Evolutionary conservation across 2,888 invertebrate genomes (phyloP).

Genomic region (Melanotus villosus): DNA sequence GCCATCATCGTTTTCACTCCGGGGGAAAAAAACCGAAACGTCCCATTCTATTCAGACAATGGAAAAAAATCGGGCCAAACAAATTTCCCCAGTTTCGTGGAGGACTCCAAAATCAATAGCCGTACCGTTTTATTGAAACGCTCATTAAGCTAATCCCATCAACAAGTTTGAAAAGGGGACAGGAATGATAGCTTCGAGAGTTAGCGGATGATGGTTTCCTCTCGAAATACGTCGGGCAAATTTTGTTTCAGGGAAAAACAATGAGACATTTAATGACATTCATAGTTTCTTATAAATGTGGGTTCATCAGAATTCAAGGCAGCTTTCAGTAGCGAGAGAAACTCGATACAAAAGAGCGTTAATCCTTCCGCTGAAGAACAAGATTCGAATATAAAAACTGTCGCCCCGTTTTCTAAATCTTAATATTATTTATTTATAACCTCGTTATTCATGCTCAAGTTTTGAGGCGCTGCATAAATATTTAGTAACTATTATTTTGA

Average conservation of each 20-base stretch:
- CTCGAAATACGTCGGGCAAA: slow-evolving; percentile 12
- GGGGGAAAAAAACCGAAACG: neutral
- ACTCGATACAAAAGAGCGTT: slow-evolving; percentile 51
- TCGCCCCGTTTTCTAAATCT: slow-evolving; percentile 49
- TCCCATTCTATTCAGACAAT: neutral
- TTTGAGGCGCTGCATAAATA: slow-evolving; percentile 48
- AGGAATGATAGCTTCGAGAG: neutral
- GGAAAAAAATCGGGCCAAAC: no score
- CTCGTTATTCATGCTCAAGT: slow-evolving; percentile 48
- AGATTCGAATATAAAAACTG: slow-evolving; percentile 52
- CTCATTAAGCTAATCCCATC: slow-evolving; percentile 25
- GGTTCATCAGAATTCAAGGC: slow-evolving; percentile 54
- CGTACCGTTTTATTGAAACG: slow-evolving; percentile 14
- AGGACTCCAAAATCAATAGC: neutral
- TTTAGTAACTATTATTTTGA: slow-evolving; percentile 44
- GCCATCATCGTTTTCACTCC: neutral
- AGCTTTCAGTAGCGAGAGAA: slow-evolving; percentile 46
- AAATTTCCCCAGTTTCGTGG: no score
- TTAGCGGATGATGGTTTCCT: neutral
- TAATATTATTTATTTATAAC: slow-evolving; percentile 52
- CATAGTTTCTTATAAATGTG: slow-evolving; percentile 45
- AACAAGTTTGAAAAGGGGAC: slow-evolving; percentile 20
- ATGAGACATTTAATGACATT: slow-evolving; percentile 40
- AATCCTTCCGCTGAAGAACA: slow-evolving; percentile 54
- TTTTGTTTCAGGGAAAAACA: slow-evolving; percentile 23